These are phyloP conservation scores for Jacana jacana DNA, from an alignment of 2,113 vertebrate species.

Conservation along the genomic window DNA sequence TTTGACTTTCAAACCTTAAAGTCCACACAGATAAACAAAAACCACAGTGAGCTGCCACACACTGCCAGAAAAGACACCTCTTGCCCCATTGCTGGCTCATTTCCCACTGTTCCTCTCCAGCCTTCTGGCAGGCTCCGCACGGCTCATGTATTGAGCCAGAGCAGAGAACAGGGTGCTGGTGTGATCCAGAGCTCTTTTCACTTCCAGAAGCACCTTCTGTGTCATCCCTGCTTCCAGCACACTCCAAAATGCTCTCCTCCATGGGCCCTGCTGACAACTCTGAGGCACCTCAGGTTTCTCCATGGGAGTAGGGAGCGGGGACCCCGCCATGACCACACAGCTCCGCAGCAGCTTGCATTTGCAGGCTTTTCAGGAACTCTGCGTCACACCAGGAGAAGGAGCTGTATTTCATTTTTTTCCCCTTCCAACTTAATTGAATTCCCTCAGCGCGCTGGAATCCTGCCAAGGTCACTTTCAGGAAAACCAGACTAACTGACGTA, in stretches of 20 bases:
- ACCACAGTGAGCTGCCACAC: not conserved
- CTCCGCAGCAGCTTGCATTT: not conserved
- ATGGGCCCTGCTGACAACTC: not conserved
- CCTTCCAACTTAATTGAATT: constrained; percentile 5
- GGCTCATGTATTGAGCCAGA: not conserved
- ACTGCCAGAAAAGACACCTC: not conserved
- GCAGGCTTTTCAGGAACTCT: not conserved
- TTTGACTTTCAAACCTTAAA: not conserved
- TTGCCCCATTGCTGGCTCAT: not conserved
- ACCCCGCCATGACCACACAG: not conserved
- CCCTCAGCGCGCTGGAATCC: not conserved
- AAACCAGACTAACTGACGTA: constrained; percentile 1
- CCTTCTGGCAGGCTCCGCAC: not conserved
- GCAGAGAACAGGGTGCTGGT: not conserved
- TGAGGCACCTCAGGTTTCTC: not conserved
- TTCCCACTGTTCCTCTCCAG: not conserved
- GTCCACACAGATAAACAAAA: not conserved
- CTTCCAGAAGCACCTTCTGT: not conserved
- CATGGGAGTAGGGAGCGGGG: not conserved
- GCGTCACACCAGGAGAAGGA: not conserved
- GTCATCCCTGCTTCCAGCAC: rapidly evolving
- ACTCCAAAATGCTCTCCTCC: not conserved
- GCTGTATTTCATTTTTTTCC: constrained; percentile 27
- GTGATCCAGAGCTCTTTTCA: rapidly evolving
- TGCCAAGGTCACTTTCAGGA: constrained; percentile 18